These are phyloP conservation scores for Rhingia rostrata DNA, from an alignment of 2,888 invertebrate genomes.

Conservation along the genomic window DNA sequence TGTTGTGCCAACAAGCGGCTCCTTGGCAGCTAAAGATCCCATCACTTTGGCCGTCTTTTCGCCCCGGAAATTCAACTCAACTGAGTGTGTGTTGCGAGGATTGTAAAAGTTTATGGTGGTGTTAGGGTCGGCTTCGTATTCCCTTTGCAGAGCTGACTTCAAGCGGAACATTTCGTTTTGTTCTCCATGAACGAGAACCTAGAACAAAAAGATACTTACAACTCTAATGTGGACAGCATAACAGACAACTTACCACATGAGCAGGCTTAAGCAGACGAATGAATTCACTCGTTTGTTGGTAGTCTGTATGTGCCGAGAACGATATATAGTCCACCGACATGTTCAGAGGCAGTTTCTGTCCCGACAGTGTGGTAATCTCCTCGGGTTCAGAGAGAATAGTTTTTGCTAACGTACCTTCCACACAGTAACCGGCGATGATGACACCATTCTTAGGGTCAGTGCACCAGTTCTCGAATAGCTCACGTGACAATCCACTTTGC, in stretches of 20 bases:
- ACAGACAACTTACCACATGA: constrained; percentile 89
- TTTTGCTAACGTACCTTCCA: constrained; percentile 95
- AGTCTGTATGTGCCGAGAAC: constrained; percentile 97
- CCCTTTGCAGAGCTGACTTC: constrained; percentile 95
- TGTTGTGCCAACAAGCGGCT: constrained; percentile 89
- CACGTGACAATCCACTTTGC: constrained; percentile 98
- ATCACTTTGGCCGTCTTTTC: constrained; percentile 99
- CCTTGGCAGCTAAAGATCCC: constrained; percentile 93
- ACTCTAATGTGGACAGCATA: constrained; percentile 76
- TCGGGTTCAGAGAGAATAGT: constrained; percentile 98
- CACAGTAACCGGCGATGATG: constrained; percentile 98
- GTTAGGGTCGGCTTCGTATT: constrained; percentile 86
- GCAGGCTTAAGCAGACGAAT: constrained; percentile 96
- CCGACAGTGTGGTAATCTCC: constrained; percentile 97
- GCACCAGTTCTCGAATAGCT: constrained; percentile 99
- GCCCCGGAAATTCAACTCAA: constrained; percentile 96
- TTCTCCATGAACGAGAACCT: constrained; percentile 94
- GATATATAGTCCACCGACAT: constrained; percentile 99
- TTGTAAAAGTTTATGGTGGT: constrained; percentile 95
- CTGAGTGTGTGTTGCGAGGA: constrained; percentile 96
- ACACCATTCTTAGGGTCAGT: constrained; percentile 98
- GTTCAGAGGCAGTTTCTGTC: constrained; percentile 97
- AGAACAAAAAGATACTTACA: constrained; percentile 4
- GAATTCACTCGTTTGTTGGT: constrained; percentile 93
- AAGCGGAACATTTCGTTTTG: constrained; percentile 99